These are phyloP conservation scores for Drosophila sp. DNA, from an alignment of 1,140 invertebrate genomes.

Conservation along the genomic window DNA sequence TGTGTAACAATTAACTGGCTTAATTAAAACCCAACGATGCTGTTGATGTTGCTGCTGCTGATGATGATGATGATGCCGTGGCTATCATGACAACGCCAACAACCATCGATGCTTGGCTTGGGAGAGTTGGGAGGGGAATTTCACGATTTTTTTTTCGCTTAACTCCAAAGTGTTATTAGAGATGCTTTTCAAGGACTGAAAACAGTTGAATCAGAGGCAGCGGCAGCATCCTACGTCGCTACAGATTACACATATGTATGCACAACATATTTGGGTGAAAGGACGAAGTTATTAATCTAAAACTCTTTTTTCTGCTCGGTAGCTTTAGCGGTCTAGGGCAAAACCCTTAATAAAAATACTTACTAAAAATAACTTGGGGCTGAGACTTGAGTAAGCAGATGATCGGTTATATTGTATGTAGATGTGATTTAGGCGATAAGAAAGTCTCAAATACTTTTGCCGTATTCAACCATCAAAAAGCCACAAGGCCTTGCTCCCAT, in stretches of 20 bases:
- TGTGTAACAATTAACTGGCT: constrained; percentile 67
- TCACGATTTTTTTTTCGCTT: constrained; percentile 27
- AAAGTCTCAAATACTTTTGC: too few relatives aligned
- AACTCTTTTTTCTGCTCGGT: too few relatives aligned
- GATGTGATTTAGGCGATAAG: too few relatives aligned
- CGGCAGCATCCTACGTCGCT: constrained; percentile 17
- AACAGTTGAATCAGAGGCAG: not conserved
- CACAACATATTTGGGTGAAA: not conserved
- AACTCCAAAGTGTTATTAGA: constrained; percentile 46
- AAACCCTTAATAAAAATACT: too few relatives aligned
- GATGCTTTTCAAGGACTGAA: constrained; percentile 43
- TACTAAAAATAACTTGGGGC: too few relatives aligned
- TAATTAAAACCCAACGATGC: constrained; percentile 53
- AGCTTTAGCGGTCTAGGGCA: too few relatives aligned
- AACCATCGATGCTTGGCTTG: not conserved
- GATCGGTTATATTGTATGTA: too few relatives aligned
- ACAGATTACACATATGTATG: constrained; percentile 51
- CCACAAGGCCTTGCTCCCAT: too few relatives aligned
- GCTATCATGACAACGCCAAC: not conserved
- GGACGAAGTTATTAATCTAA: too few relatives aligned
- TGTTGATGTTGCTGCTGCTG: constrained; percentile 17
- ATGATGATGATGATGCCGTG: constrained; percentile 4
- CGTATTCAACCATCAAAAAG: too few relatives aligned
- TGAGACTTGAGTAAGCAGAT: too few relatives aligned
- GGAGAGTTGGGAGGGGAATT: too few relatives aligned